Conservation (phyloP, 2,888 invertebrate genomes). For the Dugesia japonica region DNA sequence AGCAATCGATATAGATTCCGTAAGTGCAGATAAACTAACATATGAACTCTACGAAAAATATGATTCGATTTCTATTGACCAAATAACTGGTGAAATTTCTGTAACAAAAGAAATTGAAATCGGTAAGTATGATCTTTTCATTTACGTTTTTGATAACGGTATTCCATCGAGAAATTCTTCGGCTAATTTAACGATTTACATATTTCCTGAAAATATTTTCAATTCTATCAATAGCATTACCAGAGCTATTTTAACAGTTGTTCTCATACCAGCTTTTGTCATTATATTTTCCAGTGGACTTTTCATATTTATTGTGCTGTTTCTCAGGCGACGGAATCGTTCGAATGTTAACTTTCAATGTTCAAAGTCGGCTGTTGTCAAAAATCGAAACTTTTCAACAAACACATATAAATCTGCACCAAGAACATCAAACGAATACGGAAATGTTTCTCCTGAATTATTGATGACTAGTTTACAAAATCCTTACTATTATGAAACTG, state of each 20-base stretch:
- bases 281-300: background rate
- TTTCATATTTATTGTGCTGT: background rate
- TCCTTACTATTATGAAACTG: background rate
- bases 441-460: background rate
- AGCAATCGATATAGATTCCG: slow-evolving; percentile 21
- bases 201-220: background rate
- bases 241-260: background rate
- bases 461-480: background rate
- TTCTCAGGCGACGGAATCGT: background rate
- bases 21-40: background rate
- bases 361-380: background rate
- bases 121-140: background rate
- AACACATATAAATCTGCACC: background rate
- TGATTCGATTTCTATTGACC: background rate
- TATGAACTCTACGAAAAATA: background rate
- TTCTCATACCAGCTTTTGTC: background rate
- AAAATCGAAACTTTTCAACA: background rate
- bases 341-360: background rate
- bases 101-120: background rate
- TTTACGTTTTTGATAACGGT: background rate
- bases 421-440: background rate
- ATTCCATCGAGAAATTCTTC: background rate
- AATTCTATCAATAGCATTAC: background rate
- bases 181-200: background rate
- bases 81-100: background rate